Base-by-base conservation (phyloP, 2,888 invertebrate species). In the Mayetiola destructor region DNA sequence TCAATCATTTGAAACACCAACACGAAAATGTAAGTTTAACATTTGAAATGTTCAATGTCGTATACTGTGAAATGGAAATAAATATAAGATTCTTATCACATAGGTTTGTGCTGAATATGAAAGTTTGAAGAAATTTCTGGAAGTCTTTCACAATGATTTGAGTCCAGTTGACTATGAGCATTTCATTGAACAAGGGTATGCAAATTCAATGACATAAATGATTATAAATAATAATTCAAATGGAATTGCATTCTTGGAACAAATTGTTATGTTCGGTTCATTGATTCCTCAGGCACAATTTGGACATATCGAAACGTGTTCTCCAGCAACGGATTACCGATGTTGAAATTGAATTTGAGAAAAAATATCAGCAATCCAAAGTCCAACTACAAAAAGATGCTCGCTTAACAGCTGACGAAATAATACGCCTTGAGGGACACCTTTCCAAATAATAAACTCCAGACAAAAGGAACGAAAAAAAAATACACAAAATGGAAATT, bases 11-110 rank as follows among this genome's bases (percentile, higher is more conserved):
- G 23, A 82, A 85, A 62, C 73, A 73, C 23, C 75, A 80, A 61
- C 84, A 82, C 65, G 82, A 86, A 62, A 73, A 75, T 72, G 82
- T 82, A 32, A 23, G 82, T 82, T 6, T 35, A 12, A 66, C 21
- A 52, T 18, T 21, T 12, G 20, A 23, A 30, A 36, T 18, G 55
- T 2, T 48, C 27, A 1, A 27, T 57, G 5, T 2, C n/a, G 40
- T 30, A 23, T 48, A 21, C n/a, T 32, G 10, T n/a, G n/a, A n/a
- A n/a, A n/a, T n/a, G n/a, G n/a, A n/a, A n/a, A n/a, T n/a, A n/a
- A n/a, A n/a, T 23, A 23, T 35, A 18, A 23, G n/a, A 30, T 56
- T 48, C 9, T 36, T 55, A 57, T 32, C 40, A n/a, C 23, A 9
- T 40, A 54, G 32, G 58, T 58, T 20, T 35, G 70, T 69, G 61